A percentile compares a stretch with the other conserved stretches of the same genome.
phyloP scores from a whole-genome alignment of 2,113 vertebrate species.

The Capreolus pygargus region DNA sequence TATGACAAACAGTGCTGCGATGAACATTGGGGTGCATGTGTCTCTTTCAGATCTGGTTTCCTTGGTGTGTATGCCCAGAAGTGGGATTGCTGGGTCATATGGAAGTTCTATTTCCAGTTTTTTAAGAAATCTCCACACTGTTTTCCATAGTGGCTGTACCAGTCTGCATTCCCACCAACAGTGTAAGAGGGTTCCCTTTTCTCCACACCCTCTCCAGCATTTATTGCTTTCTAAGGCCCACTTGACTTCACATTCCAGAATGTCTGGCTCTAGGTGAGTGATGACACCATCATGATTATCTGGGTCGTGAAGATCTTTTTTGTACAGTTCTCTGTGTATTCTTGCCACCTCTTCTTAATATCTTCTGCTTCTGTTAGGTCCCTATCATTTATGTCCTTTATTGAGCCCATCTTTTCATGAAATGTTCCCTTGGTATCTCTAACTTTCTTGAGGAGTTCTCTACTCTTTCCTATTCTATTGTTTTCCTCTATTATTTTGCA shows the following conservation, averaged over 20 bases:
- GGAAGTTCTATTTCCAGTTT: too few relatives aligned
- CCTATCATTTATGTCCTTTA: neutral
- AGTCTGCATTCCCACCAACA: too few relatives aligned
- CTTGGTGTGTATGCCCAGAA: too few relatives aligned
- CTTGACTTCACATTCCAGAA: neutral
- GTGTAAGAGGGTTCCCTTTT: too few relatives aligned
- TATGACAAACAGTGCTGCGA: too few relatives aligned
- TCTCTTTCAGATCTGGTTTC: too few relatives aligned
- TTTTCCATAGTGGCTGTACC: too few relatives aligned
- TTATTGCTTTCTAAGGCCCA: neutral
- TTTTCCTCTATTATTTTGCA: neutral
- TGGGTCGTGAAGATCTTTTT: neutral
- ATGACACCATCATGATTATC: accelerated
- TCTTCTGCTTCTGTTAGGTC: neutral
- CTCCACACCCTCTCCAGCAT: too few relatives aligned
- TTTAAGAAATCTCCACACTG: too few relatives aligned
- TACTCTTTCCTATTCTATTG: neutral
- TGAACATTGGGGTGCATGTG: too few relatives aligned
- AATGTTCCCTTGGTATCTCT: neutral
- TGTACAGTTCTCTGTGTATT: neutral
- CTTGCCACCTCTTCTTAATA: neutral
- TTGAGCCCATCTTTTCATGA: neutral
- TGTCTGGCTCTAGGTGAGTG: neutral
- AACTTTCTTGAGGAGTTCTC: neutral
- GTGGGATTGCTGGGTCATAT: too few relatives aligned